These are phyloP conservation scores for Carduelis carduelis DNA, from an alignment of 2,797 vertebrate genomes.

Conservation along the genomic window DNA sequence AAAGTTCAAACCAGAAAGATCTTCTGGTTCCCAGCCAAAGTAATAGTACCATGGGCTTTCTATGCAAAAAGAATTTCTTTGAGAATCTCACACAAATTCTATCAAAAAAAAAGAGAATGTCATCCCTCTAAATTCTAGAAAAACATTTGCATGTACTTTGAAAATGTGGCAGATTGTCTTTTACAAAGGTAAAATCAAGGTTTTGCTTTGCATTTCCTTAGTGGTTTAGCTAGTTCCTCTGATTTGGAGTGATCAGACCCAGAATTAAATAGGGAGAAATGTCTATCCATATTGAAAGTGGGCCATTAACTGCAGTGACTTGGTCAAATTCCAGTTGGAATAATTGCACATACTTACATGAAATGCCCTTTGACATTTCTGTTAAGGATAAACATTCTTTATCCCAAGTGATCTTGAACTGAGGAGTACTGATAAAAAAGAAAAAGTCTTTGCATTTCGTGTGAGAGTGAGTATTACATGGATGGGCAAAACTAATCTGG, in stretches of 20 bases:
- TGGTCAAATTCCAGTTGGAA: not conserved
- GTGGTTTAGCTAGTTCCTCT: conserved; percentile 5
- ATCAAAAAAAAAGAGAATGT: not conserved
- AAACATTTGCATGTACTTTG: not conserved
- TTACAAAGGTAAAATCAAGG: not conserved
- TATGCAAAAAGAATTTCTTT: not conserved
- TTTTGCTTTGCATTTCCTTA: not conserved
- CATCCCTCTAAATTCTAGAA: conserved; percentile 23
- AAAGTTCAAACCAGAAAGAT: conserved; percentile 19
- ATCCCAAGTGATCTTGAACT: not conserved
- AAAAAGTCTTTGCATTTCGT: not conserved
- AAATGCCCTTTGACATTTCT: not conserved
- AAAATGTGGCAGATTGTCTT: not conserved
- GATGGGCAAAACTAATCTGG: not conserved
- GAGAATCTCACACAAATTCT: not conserved
- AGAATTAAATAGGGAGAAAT: not conserved
- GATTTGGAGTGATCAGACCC: not conserved
- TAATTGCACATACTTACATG: not conserved
- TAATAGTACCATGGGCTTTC: not conserved
- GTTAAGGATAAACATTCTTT: not conserved
- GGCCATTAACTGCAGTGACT: not conserved
- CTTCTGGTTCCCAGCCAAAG: not conserved
- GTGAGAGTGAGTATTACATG: not conserved
- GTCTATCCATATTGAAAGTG: not conserved
- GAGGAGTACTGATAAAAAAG: not conserved